A percentile compares a stretch with the other conserved stretches of the same genome.
Evolutionary conservation across 2,113 vertebrate species (phyloP).

Genomic region (Anas platyrhynchos): DNA sequence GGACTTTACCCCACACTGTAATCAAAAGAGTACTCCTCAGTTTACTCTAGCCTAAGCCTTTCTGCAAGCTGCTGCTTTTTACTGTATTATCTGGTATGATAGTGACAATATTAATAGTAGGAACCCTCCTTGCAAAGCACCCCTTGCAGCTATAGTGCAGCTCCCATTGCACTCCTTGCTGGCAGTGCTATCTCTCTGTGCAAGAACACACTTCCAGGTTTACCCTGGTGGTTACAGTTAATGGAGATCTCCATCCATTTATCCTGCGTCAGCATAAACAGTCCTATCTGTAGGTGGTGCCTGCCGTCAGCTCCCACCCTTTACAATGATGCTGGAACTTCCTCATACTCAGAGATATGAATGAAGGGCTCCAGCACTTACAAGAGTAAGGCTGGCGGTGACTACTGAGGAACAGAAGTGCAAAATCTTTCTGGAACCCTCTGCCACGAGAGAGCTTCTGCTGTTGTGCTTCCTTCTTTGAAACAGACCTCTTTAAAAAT

Average conservation of each 20-base stretch:
- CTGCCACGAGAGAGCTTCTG: not conserved
- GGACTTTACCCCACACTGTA: not conserved
- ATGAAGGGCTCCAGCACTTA: not conserved
- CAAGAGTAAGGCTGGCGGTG: not conserved
- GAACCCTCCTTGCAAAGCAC: not conserved
- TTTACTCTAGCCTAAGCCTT: conserved; percentile 52
- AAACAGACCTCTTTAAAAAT: not conserved
- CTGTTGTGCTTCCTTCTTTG: not conserved
- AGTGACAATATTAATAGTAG: conserved; percentile 48
- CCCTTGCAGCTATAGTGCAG: fast-evolving
- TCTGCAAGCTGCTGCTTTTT: conserved; percentile 46
- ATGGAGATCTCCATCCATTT: conserved; percentile 35
- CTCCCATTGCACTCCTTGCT: not conserved
- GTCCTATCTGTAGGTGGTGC: conserved; percentile 27
- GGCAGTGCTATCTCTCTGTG: not conserved
- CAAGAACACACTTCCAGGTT: conserved; percentile 43
- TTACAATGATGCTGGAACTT: not conserved
- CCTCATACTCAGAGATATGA: not conserved
- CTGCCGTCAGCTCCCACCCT: conserved; percentile 35
- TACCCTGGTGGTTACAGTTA: not conserved
- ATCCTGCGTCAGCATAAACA: conserved; percentile 36
- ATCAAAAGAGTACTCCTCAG: not conserved
- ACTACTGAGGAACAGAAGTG: not conserved
- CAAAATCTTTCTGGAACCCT: not conserved
- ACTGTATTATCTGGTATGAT: conserved; percentile 41